phyloP scores from a whole-genome alignment of 2,888 invertebrate species.

The Drosophila limbata region DNA sequence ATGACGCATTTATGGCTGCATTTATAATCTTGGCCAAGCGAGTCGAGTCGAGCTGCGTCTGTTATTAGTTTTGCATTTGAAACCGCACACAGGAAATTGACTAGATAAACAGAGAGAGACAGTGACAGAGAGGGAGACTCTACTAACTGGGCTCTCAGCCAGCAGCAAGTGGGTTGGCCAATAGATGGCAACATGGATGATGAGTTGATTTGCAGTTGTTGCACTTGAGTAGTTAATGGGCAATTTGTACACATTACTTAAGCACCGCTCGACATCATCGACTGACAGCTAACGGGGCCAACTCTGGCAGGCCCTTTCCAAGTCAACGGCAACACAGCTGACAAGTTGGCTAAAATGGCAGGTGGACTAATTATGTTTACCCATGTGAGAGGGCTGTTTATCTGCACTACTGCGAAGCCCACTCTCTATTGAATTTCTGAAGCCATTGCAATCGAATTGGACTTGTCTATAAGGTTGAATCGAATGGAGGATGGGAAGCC shows the following conservation, averaged over 20 bases:
- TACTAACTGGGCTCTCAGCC: conserved; percentile 1
- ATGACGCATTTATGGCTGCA: conserved; percentile 74
- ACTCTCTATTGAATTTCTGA: neutral
- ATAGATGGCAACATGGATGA: conserved; percentile 23
- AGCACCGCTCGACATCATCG: conserved; percentile 28
- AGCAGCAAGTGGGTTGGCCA: conserved; percentile 3
- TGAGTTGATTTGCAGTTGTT: conserved; percentile 45
- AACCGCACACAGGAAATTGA: conserved; percentile 63
- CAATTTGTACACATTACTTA: conserved; percentile 56
- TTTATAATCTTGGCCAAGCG: conserved; percentile 62
- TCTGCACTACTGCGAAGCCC: neutral
- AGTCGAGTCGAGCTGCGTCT: conserved; percentile 24
- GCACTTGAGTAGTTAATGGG: conserved; percentile 35
- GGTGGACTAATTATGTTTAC: conserved; percentile 13
- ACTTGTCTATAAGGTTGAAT: neutral
- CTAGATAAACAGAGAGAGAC: neutral
- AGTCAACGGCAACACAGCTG: conserved; percentile 4
- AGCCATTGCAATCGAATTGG: neutral
- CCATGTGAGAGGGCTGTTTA: neutral
- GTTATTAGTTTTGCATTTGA: conserved; percentile 66
- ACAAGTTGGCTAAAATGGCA: conserved; percentile 9
- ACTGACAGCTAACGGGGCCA: conserved; percentile 23
- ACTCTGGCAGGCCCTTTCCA: conserved; percentile 8
- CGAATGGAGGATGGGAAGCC: too few relatives aligned
- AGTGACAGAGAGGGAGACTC: neutral